A percentile compares a stretch with the other conserved stretches of the same genome.
phyloP scores from a whole-genome alignment of 2,888 invertebrate genomes.

The Brenthis ino region DNA sequence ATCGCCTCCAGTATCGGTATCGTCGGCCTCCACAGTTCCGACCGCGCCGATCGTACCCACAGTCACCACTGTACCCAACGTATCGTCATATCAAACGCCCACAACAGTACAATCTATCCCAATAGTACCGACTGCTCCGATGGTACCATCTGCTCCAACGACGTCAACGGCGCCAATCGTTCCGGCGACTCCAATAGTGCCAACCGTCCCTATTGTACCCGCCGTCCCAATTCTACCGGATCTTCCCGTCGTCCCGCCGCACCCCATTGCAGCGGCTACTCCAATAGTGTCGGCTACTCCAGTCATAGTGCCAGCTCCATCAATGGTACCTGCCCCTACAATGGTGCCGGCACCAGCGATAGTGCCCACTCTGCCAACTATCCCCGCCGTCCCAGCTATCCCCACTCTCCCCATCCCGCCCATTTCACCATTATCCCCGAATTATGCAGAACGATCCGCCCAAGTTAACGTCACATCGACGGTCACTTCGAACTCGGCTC shows the following conservation, averaged over 20 bases:
- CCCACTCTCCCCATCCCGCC: constrained; percentile 2
- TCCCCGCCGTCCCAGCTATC: neutral
- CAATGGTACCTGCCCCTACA: neutral
- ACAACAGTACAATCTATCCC: neutral
- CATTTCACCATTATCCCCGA: no score
- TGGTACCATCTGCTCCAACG: neutral
- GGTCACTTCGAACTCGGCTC: neutral
- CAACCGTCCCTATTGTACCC: neutral
- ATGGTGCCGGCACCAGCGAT: neutral
- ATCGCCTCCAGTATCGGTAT: neutral
- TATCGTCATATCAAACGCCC: neutral
- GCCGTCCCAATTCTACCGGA: neutral
- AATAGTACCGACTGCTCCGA: neutral
- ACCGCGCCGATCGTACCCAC: constrained; percentile 1
- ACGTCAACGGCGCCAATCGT: neutral
- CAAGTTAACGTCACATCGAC: neutral
- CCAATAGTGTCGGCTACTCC: neutral
- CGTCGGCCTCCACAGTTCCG: neutral
- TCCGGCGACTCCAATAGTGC: neutral
- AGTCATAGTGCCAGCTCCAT: neutral
- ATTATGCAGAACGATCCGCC: neutral
- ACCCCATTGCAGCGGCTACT: neutral
- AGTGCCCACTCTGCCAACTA: neutral
- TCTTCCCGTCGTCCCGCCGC: neutral
- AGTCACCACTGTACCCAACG: neutral